phyloP scores from a whole-genome alignment of 2,113 vertebrate species.

The Vanacampus margaritifer region DNA sequence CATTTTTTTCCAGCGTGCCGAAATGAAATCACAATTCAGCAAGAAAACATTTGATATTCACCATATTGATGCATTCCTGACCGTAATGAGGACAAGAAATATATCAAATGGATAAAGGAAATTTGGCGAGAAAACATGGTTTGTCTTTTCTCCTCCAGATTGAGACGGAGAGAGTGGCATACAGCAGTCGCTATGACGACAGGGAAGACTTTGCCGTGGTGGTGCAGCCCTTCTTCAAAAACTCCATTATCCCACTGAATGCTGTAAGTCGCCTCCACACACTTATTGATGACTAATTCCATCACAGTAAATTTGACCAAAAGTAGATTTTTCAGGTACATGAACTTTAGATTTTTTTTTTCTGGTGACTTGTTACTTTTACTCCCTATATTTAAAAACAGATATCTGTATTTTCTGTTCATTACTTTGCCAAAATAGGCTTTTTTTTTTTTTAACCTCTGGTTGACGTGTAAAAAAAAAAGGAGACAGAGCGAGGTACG shows the following conservation, averaged over 20 bases:
- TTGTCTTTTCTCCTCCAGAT: conserved; percentile 40
- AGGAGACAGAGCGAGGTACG: too few relatives aligned
- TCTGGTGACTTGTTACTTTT: too few relatives aligned
- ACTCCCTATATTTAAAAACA: too few relatives aligned
- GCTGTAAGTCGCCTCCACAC: conserved; percentile 63
- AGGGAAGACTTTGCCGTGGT: conserved; percentile 82
- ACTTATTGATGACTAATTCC: conserved; percentile 1
- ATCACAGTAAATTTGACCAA: not conserved
- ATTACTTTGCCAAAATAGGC: too few relatives aligned
- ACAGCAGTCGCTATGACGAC: conserved; percentile 63
- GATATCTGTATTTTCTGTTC: too few relatives aligned
- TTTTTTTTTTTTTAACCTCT: too few relatives aligned
- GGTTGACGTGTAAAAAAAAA: too few relatives aligned
- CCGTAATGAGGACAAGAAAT: not conserved
- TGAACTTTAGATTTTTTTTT: too few relatives aligned
- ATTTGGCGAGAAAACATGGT: not conserved
- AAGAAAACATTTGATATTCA: too few relatives aligned
- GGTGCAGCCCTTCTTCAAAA: conserved; percentile 82
- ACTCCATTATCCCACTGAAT: conserved; percentile 74
- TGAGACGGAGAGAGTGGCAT: conserved; percentile 64
- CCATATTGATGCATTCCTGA: too few relatives aligned
- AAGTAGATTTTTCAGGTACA: not conserved
- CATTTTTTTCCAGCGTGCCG: too few relatives aligned
- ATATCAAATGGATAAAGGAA: not conserved
- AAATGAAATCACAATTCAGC: too few relatives aligned